Evolutionary conservation across 2,797 vertebrate species (phyloP).

Genomic region (Dicrostonyx torquatus): DNA sequence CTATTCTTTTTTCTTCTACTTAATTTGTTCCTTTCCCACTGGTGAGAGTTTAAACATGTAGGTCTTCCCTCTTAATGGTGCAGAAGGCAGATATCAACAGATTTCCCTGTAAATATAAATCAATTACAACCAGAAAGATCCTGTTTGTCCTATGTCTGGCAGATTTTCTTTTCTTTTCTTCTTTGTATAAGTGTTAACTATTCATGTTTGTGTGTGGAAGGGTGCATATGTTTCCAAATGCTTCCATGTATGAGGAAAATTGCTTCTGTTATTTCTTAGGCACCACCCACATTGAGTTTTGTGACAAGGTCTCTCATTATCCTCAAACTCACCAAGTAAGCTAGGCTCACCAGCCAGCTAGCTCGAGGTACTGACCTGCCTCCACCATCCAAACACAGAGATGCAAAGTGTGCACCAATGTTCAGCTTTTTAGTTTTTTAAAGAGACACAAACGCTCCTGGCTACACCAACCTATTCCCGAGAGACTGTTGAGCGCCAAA

Average conservation of each 20-base stretch:
- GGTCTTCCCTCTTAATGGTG: neutral
- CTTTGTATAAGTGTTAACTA: neutral
- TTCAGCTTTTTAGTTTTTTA: neutral
- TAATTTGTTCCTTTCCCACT: neutral
- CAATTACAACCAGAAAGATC: neutral
- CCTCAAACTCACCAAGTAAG: neutral
- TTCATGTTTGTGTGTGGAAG: neutral
- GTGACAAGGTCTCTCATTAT: neutral
- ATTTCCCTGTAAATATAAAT: neutral
- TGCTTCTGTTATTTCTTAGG: neutral
- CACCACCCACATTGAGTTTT: neutral
- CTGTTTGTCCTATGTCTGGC: neutral
- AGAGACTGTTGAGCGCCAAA: no score
- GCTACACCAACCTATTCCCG: no score
- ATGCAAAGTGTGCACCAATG: no score
- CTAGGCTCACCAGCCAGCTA: neutral
- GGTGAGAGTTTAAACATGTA: neutral
- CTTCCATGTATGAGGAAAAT: neutral
- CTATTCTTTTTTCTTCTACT: neutral
- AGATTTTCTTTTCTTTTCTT: neutral
- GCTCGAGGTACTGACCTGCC: no score
- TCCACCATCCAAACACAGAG: neutral
- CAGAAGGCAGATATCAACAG: neutral
- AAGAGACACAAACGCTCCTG: no score
- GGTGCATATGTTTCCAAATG: neutral